phyloP scores from a whole-genome alignment of 2,888 invertebrate species.

The Eristalis tenax region DNA sequence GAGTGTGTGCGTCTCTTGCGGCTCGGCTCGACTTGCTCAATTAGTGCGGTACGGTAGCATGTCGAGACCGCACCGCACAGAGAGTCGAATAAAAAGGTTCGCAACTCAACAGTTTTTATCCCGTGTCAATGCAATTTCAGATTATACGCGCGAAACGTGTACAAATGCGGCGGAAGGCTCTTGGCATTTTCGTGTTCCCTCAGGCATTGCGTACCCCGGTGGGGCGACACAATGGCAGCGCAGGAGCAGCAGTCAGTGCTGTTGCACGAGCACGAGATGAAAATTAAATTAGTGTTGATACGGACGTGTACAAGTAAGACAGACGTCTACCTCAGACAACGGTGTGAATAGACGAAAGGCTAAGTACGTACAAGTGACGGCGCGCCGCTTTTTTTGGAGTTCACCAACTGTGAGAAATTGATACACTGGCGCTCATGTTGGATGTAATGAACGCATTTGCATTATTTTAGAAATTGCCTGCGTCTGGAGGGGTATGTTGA shows the following conservation, averaged over 20 bases:
- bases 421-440: neutral
- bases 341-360: constrained; percentile 15
- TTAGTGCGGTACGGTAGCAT: constrained; percentile 33
- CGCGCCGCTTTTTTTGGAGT: constrained; percentile 1
- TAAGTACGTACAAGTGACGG: constrained; percentile 12
- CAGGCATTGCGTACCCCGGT: constrained; percentile 19
- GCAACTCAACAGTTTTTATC: constrained; percentile 3
- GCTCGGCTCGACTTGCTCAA: constrained; percentile 27
- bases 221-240: neutral
- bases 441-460: neutral
- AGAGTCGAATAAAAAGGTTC: neutral
- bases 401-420: neutral
- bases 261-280: constrained; percentile 21
- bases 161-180: constrained; percentile 30
- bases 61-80: neutral
- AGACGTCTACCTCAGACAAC: neutral
- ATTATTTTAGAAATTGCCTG: constrained; percentile 7
- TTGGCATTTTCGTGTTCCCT: constrained; percentile 2
- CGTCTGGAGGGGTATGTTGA: neutral
- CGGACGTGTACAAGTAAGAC: constrained; percentile 8
- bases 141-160: constrained; percentile 35
- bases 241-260: neutral
- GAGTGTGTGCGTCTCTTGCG: constrained; percentile 36
- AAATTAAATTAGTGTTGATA: constrained; percentile 41
- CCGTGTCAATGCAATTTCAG: constrained; percentile 44